A percentile compares a stretch with the other conserved stretches of the same genome.
phyloP scores from a whole-genome alignment of 2,888 invertebrate species.

The Aquatica leii region DNA sequence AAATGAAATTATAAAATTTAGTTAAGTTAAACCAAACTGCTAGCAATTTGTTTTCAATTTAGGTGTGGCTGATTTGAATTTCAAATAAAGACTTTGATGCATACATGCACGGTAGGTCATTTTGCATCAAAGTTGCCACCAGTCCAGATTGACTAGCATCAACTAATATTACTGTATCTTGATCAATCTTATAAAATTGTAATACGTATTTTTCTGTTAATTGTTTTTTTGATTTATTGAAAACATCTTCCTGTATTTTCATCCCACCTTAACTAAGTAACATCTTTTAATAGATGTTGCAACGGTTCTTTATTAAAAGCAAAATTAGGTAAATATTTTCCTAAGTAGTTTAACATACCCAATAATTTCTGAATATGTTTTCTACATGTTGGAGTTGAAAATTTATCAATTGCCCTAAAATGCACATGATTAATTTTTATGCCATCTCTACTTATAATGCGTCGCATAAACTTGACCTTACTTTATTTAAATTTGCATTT shows the following conservation, averaged over 20 bases:
- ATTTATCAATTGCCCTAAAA: not conserved
- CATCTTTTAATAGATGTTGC: not conserved
- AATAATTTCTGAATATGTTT: constrained; percentile 3
- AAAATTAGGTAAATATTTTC: not conserved
- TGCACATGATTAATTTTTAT: not conserved
- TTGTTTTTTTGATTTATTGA: no score
- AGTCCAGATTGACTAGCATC: not conserved
- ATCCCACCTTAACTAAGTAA: not conserved
- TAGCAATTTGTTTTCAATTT: not conserved
- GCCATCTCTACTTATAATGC: not conserved
- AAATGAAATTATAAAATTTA: not conserved
- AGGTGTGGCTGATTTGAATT: not conserved
- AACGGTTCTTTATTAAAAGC: not conserved
- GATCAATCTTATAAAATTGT: not conserved
- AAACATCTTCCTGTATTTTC: no score
- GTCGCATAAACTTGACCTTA: not conserved
- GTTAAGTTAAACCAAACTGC: no score
- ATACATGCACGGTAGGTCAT: not conserved
- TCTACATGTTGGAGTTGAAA: no score
- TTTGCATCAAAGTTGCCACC: not conserved
- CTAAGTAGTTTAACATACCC: not conserved
- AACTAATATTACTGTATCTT: not conserved
- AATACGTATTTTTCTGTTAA: not conserved
- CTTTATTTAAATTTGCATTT: not conserved
- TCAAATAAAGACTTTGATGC: not conserved